Evolutionary conservation across 2,797 vertebrate genomes (phyloP), one percentile per base, ranked within the genome.

Genomic region (Scleropages formosus): DNA sequence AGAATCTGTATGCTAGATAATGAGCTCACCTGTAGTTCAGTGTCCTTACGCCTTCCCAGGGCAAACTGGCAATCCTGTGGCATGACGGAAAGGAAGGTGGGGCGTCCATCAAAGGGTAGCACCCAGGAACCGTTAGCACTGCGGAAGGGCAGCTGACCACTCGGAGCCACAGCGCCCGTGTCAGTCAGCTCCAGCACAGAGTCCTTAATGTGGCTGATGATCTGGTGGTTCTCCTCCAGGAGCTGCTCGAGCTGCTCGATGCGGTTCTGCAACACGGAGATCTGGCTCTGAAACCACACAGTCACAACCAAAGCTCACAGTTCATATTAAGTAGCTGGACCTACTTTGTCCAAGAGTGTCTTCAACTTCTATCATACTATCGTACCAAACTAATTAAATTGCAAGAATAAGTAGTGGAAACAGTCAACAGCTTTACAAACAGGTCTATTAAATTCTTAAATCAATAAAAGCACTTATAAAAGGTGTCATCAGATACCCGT

Each of bases 131-230:
- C 92, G 0, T 99, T 99, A 81, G 89, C 87, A 4, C 87, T 88
- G 81, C 91, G 93, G 81, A 92, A 93, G 0, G 96, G 91, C 81
- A 92, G 87, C 20, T 92, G 92, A 79, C 87, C 89, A 73, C 90
- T 89, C 85, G 88, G 73, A 80, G 92, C 89, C 83, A 90, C 0
- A 82, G 94, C 85, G 85, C 95, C 94, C 0, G 96, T 94, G 84
- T 96, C 97, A 0, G 96, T 98, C 86, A 99, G 93, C 92, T 98
- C 97, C 88, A 98, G 94, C 83, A 99, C 97, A 0, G 98, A 99
- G 90, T 99, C 96, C 87, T 98, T 98, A 91, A 99, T 98, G 92
- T 98, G 96, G 88, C 95, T 98, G 90, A 99, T 99, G 88, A 99
- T 98, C 88, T 99, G 96, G 44, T 99, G 98, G 90, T 99, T 99